A percentile compares a stretch with the other conserved stretches of the same genome.
These are phyloP conservation scores for Axinella damicornis DNA, from an alignment of 37 sponge, comb jelly and placozoan genomes.

Conservation along the genomic window DNA sequence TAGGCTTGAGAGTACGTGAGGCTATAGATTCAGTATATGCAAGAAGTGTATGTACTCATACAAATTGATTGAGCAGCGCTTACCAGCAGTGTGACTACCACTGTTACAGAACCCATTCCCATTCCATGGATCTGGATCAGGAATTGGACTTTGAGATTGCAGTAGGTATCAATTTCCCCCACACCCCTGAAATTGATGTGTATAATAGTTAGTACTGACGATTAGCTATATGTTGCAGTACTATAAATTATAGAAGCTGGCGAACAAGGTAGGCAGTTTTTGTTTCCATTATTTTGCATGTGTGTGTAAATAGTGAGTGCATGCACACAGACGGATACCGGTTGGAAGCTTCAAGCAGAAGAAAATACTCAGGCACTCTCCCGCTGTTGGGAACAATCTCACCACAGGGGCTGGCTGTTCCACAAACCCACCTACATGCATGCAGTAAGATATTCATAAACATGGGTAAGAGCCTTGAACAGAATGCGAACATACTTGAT, in stretches of 20 bases:
- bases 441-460: no score
- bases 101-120: constrained; percentile 35
- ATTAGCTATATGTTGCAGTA: no score
- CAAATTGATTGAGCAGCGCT: not conserved
- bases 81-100: constrained; percentile 9
- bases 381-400: constrained; percentile 15
- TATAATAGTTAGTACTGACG: not conserved
- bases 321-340: constrained; percentile 3
- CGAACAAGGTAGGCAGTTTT: no score
- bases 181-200: not conserved
- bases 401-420: constrained; percentile 52
- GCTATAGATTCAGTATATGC: no score
- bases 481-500: not conserved
- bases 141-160: constrained; percentile 38
- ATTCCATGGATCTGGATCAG: constrained; percentile 40
- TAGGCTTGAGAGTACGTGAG: no score
- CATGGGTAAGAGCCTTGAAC: no score
- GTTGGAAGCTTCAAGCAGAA: constrained; percentile 59
- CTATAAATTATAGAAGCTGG: no score
- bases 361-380: constrained; percentile 35
- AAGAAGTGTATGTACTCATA: no score
- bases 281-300: no score
- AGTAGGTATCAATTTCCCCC: constrained; percentile 16
- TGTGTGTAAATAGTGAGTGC: no score
- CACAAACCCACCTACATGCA: constrained; percentile 57